Evolutionary conservation across 2,888 invertebrate species (phyloP).

Genomic region (Cephus spinipes): DNA sequence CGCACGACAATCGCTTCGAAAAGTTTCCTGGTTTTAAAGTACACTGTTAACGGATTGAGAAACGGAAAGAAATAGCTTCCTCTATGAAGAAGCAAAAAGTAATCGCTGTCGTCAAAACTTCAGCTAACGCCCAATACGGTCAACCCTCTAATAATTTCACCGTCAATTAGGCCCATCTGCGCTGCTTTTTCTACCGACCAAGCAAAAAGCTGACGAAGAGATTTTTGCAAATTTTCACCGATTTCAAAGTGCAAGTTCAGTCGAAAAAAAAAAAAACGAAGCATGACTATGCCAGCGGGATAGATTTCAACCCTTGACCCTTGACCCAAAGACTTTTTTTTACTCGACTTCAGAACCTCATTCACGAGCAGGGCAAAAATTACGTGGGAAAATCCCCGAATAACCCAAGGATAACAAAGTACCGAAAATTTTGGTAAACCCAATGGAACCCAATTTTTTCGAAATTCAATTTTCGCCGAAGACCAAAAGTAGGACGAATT

Average conservation of each 20-base stretch:
- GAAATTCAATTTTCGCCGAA: not conserved
- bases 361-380: no score
- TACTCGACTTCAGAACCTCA: not conserved
- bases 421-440: not conserved
- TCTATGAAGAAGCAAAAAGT: no score
- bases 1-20: not conserved
- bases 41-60: not conserved
- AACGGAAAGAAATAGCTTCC: not conserved
- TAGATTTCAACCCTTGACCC: not conserved
- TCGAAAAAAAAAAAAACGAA: not conserved
- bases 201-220: no score
- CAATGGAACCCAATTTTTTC: not conserved
- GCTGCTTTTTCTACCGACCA: no score
- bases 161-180: no score
- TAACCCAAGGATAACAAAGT: no score
- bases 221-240: no score
- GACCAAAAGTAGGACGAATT: not conserved
- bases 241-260: no score
- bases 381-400: fast-evolving
- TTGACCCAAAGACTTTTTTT: not conserved
- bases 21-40: not conserved
- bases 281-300: not conserved
- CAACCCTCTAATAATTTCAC: not conserved
- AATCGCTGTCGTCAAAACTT: not conserved
- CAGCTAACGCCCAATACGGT: not conserved